phyloP scores from a whole-genome alignment of 2,797 vertebrate species.

The Sebastes nivosus region DNA sequence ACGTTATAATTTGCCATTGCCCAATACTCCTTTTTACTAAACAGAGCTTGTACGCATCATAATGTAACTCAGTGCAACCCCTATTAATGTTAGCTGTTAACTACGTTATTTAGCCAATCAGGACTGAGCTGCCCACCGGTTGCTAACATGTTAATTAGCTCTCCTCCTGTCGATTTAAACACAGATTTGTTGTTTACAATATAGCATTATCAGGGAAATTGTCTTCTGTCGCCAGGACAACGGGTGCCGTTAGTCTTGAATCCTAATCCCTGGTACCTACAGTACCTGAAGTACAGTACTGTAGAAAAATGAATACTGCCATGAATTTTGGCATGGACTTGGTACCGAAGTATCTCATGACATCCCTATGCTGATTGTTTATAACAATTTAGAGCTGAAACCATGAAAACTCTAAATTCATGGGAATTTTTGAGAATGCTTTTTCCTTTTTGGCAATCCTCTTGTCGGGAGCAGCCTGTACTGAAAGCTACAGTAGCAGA shows the following conservation, averaged over 20 bases:
- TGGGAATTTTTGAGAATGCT: neutral
- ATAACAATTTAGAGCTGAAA: neutral
- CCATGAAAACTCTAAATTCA: neutral
- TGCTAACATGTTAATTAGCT: too few relatives aligned
- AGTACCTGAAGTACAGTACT: neutral
- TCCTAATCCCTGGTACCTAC: neutral
- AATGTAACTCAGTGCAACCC: neutral
- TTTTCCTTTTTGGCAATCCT: neutral
- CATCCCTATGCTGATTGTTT: neutral
- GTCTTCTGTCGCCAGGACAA: accelerated
- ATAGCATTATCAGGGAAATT: neutral
- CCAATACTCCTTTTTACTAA: neutral
- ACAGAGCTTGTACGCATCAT: neutral
- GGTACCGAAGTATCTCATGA: neutral
- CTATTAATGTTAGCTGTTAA: too few relatives aligned
- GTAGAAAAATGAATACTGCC: neutral
- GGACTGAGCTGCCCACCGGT: accelerated
- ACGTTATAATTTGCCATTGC: neutral
- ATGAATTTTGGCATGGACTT: neutral
- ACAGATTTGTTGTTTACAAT: neutral
- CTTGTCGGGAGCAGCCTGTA: neutral
- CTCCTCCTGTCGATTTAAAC: too few relatives aligned
- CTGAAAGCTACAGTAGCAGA: neutral
- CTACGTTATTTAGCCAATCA: too few relatives aligned
- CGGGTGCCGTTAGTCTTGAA: neutral